Evolutionary conservation across 2,888 invertebrate genomes (phyloP).

Genomic region (Lobophora halterata): DNA sequence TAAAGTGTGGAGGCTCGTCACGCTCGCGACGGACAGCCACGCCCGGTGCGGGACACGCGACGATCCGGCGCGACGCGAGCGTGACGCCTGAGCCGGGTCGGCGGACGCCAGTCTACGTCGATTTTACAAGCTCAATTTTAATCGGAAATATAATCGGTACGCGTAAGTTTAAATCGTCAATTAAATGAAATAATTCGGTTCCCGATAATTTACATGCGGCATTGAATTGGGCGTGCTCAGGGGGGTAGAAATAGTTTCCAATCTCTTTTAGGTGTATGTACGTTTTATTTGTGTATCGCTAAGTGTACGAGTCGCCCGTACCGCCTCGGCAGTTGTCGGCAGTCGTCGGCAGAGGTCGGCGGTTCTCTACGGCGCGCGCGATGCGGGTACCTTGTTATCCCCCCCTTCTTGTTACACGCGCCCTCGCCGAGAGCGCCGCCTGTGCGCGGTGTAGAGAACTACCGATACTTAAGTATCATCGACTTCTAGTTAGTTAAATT

Average conservation of each 20-base stretch:
- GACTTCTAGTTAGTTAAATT: conserved; percentile 68
- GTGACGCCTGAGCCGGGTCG: conserved; percentile 41
- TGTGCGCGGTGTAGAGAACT: conserved; percentile 19
- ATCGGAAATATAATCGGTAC: conserved; percentile 59
- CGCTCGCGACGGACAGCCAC: conserved; percentile 37
- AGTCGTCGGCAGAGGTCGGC: not conserved
- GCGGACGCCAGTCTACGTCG: conserved; percentile 59
- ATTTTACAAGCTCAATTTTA: conserved; percentile 78
- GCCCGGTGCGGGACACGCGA: no score
- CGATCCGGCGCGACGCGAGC: no score
- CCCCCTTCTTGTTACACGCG: conserved; percentile 11
- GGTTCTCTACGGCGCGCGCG: conserved; percentile 8
- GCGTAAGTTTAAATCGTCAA: conserved; percentile 75
- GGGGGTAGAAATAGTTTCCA: conserved; percentile 42
- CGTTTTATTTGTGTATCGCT: conserved; percentile 39
- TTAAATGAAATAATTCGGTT: conserved; percentile 54
- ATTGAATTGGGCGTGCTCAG: conserved; percentile 43
- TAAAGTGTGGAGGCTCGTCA: conserved; percentile 49
- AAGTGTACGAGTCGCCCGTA: conserved; percentile 37
- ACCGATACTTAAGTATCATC: conserved; percentile 43
- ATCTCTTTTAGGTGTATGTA: conserved; percentile 40
- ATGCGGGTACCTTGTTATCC: conserved; percentile 4
- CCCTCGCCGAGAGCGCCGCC: conserved; percentile 4
- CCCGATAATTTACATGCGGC: conserved; percentile 28
- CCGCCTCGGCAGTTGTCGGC: conserved; percentile 20